A percentile compares a stretch with the other conserved stretches of the same genome.
Evolutionary conservation across 2,113 vertebrate genomes (phyloP).

Genomic region (Hydrolagus affinis): DNA sequence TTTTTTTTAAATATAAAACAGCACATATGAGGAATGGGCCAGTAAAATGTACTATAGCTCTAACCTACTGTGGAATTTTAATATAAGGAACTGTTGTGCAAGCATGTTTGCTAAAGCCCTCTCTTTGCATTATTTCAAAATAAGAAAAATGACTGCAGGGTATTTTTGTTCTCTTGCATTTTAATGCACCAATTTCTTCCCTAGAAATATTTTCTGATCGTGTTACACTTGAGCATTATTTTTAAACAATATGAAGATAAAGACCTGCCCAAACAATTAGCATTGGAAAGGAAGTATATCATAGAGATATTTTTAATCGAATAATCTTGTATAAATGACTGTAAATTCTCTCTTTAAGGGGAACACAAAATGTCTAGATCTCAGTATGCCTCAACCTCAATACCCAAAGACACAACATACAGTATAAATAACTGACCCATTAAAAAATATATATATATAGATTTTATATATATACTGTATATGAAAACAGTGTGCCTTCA

Average conservation of each 20-base stretch:
- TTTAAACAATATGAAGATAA: background rate
- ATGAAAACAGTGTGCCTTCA: constrained; percentile 2
- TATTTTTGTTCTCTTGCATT: background rate
- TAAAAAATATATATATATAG: background rate
- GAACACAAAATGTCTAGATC: background rate
- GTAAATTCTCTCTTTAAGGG: background rate
- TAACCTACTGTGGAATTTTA: too few relatives aligned
- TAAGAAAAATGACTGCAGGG: too few relatives aligned
- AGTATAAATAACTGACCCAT: background rate
- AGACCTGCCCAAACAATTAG: background rate
- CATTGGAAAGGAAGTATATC: background rate
- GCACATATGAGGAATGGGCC: too few relatives aligned
- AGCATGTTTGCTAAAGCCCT: too few relatives aligned
- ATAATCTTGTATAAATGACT: background rate
- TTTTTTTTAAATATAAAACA: too few relatives aligned
- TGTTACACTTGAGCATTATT: background rate
- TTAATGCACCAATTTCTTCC: background rate
- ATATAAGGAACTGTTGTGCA: too few relatives aligned
- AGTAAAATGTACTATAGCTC: too few relatives aligned
- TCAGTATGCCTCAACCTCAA: background rate
- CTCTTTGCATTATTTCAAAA: too few relatives aligned
- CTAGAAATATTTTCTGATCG: background rate
- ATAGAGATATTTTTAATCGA: background rate
- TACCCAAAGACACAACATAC: constrained; percentile 1
- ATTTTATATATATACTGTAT: background rate